Evolutionary conservation across 2,888 invertebrate species (phyloP), one percentile per base, ranked within the genome.

Genomic region (Andrena praecox): DNA sequence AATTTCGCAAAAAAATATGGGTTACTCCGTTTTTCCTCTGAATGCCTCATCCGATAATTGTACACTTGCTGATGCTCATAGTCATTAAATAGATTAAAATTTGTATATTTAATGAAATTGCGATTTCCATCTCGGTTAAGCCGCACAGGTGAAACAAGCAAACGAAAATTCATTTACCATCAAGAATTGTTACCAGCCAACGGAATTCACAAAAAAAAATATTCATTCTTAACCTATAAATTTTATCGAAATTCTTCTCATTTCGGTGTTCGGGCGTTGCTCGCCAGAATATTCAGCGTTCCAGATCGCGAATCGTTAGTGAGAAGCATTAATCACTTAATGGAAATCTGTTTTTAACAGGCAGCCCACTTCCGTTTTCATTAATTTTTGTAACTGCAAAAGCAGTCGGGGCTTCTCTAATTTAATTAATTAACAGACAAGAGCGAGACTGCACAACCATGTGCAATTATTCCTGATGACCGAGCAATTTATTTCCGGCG

Each of bases 291-390:
- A 31, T 76, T 69, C 50, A 35, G 59, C 48, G 42, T 75, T 75
- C 62, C 52, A 12, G 42, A 10, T 31, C 24, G 31, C 29, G 24
- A 29, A 20, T 10, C 42, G 68, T 56, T 35, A 59, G n/a, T 64
- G 64, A 50, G 69, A 71, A 63, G 75, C 77, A 70, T 79, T 67
- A 76, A 79, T 79, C 70, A 69, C 60, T 86, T 82, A 85, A 87
- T 87, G 75, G 77, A 71, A 76, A 73, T 29, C 31, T 42, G 74
- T 35, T 68, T 72, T 70, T 54, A 77, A 66, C 7, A 63, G 7
- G 12, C 42, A 56, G 35, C 6, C 60, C 29, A 62, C 68, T 29
- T 72, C 35, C 31, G 33, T 60, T 76, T 66, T 72, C 31, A 68
- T 69, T 71, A 62, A 72, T 76, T 72, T 62, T 73, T 64, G 48